Conservation (phyloP, 2,797 vertebrate genomes). For the Apogon talboti region DNA sequence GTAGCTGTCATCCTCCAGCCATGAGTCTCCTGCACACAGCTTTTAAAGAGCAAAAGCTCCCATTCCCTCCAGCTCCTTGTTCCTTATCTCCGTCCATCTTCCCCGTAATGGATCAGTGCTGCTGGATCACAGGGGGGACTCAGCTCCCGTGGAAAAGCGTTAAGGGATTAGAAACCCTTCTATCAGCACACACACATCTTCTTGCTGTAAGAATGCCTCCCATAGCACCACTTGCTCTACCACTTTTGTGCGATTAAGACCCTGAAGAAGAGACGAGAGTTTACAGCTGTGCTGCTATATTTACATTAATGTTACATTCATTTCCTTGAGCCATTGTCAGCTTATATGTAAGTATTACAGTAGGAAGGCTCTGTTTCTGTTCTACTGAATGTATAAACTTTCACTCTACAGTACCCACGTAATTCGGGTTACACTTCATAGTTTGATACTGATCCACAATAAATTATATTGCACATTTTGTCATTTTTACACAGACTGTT, state of each 20-base stretch:
- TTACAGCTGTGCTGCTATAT: conserved; percentile 48
- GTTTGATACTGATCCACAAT: conserved; percentile 49
- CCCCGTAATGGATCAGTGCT: conserved; percentile 44
- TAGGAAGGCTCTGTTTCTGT: conserved; percentile 38
- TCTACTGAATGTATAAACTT: conserved; percentile 30
- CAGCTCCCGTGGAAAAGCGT: conserved; percentile 23
- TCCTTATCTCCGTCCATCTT: conserved; percentile 47
- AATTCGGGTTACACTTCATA: conserved; percentile 30
- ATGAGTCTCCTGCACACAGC: conserved; percentile 37
- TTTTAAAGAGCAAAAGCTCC: conserved; percentile 51
- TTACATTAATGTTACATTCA: conserved; percentile 75
- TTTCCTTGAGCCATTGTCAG: conserved; percentile 45
- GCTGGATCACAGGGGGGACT: conserved; percentile 20
- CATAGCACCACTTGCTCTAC: conserved; percentile 14
- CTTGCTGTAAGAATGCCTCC: conserved; percentile 27
- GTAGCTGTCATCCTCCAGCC: conserved; percentile 40
- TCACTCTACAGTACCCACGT: conserved; percentile 14
- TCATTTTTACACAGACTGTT: conserved; percentile 43
- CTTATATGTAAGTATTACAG: conserved; percentile 44
- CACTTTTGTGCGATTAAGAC: conserved; percentile 61
- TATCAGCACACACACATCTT: conserved; percentile 23
- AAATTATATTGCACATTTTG: conserved; percentile 58
- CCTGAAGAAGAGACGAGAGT: conserved; percentile 66
- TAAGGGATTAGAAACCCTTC: conserved; percentile 48
- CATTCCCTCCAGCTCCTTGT: conserved; percentile 39